A percentile compares a stretch with the other conserved stretches of the same genome.
Evolutionary conservation across 2,888 invertebrate genomes (phyloP).

Genomic region (Mechanitis messenoides): DNA sequence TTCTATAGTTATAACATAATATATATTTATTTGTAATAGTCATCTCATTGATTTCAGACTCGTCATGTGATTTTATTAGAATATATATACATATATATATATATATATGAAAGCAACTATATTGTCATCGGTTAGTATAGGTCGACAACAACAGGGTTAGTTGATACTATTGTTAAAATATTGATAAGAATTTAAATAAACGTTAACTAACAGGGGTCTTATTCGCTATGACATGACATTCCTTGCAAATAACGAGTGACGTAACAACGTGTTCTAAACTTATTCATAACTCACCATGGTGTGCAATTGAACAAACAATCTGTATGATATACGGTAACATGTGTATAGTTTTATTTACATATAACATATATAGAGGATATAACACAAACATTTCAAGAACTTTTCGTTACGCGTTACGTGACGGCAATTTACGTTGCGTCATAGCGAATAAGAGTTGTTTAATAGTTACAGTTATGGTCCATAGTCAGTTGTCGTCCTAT

Average conservation of each 20-base stretch:
- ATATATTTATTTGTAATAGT: slow-evolving; percentile 10
- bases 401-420: too few species aligned
- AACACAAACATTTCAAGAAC: too few species aligned
- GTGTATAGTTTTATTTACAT: too few species aligned
- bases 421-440: too few species aligned
- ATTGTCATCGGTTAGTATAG: slow-evolving; percentile 28
- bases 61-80: slow-evolving; percentile 22
- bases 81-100: neutral
- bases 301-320: too few species aligned
- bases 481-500: slow-evolving; percentile 35
- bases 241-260: too few species aligned
- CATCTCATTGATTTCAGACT: slow-evolving; percentile 18
- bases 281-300: too few species aligned
- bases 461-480: slow-evolving; percentile 27
- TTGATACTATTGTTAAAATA: slow-evolving; percentile 28
- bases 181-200: slow-evolving; percentile 25
- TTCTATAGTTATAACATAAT: slow-evolving; percentile 14
- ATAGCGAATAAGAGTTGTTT: neutral
- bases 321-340: too few species aligned
- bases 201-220: slow-evolving; percentile 12
- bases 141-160: slow-evolving; percentile 35
- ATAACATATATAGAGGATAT: too few species aligned
- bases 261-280: too few species aligned
- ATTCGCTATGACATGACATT: too few species aligned
- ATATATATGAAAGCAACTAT: slow-evolving; percentile 27